These are phyloP conservation scores for Lanius ludovicianus DNA, from an alignment of 2,113 vertebrate species.

Conservation along the genomic window DNA sequence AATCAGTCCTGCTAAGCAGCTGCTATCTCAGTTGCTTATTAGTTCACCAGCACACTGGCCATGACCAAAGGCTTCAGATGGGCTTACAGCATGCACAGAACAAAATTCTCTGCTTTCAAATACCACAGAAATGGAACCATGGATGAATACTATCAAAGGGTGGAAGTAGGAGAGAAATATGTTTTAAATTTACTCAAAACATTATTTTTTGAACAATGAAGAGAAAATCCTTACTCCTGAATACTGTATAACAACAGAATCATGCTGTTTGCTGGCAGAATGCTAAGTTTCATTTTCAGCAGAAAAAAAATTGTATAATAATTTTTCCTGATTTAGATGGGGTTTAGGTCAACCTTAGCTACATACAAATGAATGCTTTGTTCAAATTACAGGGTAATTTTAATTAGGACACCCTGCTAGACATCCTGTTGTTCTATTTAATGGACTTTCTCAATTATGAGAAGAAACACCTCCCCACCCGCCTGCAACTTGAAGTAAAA, in stretches of 20 bases:
- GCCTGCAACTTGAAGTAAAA: not conserved
- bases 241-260: not conserved
- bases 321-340: conserved; percentile 43
- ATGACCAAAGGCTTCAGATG: not conserved
- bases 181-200: not conserved
- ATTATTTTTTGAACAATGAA: not conserved
- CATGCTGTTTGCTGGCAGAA: conserved; percentile 33
- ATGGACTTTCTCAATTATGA: conserved; percentile 62
- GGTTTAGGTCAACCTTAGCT: conserved; percentile 58
- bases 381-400: conserved; percentile 61
- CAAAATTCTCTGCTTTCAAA: not conserved
- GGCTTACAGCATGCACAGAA: not conserved
- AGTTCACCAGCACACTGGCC: not conserved
- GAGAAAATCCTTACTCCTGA: conserved; percentile 2
- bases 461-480: conserved; percentile 19
- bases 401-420: conserved; percentile 63
- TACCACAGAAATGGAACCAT: not conserved
- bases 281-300: conserved; percentile 29
- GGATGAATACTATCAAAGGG: not conserved
- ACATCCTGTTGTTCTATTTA: conserved; percentile 63
- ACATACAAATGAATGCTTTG: conserved; percentile 53
- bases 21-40: conserved; percentile 47
- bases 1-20: conserved; percentile 42
- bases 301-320: not conserved
- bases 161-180: not conserved